Evolutionary conservation across 2,113 vertebrate genomes (phyloP).

Genomic region (Trogon melanurus): DNA sequence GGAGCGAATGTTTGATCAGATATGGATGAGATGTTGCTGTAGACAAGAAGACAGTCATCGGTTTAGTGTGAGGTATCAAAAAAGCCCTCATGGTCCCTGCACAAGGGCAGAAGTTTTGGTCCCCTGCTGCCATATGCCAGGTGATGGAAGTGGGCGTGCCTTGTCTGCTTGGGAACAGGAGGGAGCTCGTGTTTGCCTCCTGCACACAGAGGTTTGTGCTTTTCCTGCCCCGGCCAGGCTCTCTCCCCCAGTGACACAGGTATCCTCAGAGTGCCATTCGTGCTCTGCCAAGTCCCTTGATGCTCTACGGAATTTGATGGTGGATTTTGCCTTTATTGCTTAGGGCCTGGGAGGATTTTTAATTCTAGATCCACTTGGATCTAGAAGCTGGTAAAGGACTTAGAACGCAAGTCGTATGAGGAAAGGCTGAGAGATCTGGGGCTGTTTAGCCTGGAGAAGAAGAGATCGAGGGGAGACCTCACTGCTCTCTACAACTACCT

Average conservation of each 20-base stretch:
- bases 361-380: background rate
- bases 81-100: background rate
- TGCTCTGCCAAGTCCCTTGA: background rate
- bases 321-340: background rate
- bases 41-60: background rate
- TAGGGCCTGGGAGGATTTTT: background rate
- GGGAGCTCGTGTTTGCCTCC: background rate
- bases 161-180: background rate
- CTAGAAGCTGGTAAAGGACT: too few species aligned
- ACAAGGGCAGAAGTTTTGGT: background rate
- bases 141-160: fast-evolving
- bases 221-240: background rate
- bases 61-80: background rate
- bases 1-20: background rate
- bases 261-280: fast-evolving
- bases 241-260: background rate
- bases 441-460: too few species aligned
- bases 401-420: too few species aligned
- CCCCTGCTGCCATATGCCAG: background rate
- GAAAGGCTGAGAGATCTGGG: too few species aligned
- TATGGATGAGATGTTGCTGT: background rate
- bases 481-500: too few species aligned
- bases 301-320: background rate
- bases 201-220: background rate
- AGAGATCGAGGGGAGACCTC: too few species aligned